A percentile compares a stretch with the other conserved stretches of the same genome.
These are phyloP conservation scores for Drosophila burlai DNA, from an alignment of 1,140 invertebrate species.

Conservation along the genomic window DNA sequence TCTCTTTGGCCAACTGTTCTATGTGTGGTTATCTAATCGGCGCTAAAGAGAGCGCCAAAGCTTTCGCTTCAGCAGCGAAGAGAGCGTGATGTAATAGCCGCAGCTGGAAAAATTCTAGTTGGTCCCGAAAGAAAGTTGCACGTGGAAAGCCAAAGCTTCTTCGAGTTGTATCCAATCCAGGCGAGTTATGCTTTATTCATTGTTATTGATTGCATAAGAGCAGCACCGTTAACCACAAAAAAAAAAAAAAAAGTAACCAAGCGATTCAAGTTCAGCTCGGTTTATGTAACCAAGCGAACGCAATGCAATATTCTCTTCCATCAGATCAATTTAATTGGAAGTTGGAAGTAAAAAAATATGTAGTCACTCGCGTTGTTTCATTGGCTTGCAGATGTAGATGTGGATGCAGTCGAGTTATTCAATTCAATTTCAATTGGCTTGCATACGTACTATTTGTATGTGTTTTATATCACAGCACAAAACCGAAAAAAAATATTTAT, in stretches of 20 bases:
- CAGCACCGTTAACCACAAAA: constrained; percentile 19
- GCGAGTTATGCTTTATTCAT: constrained; percentile 10
- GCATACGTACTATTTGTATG: constrained; percentile 81
- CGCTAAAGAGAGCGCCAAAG: constrained; percentile 13
- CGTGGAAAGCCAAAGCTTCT: constrained; percentile 42
- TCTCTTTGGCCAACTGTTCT: constrained; percentile 26
- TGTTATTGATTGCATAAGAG: constrained; percentile 67
- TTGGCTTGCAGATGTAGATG: constrained; percentile 1
- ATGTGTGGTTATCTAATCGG: constrained; percentile 42
- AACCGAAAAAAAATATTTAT: constrained; percentile 78
- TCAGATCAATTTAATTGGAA: constrained; percentile 9
- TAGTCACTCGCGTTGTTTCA: constrained; percentile 30
- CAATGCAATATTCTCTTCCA: constrained; percentile 8
- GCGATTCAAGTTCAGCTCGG: constrained; percentile 26
- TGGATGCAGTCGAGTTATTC: constrained; percentile 20
- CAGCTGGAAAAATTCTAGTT: constrained; percentile 30
- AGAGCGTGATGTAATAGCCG: constrained; percentile 71
- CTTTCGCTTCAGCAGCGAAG: constrained; percentile 19
- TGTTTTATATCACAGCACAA: constrained; percentile 84
- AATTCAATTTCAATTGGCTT: constrained; percentile 32
- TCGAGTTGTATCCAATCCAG: constrained; percentile 21
- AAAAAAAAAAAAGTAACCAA: constrained; percentile 51
- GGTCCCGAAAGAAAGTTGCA: constrained; percentile 24
- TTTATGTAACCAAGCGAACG: constrained; percentile 45
- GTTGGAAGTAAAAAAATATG: neutral